Evolutionary conservation across 2,797 vertebrate species (phyloP).

Genomic region (Poecilia picta): DNA sequence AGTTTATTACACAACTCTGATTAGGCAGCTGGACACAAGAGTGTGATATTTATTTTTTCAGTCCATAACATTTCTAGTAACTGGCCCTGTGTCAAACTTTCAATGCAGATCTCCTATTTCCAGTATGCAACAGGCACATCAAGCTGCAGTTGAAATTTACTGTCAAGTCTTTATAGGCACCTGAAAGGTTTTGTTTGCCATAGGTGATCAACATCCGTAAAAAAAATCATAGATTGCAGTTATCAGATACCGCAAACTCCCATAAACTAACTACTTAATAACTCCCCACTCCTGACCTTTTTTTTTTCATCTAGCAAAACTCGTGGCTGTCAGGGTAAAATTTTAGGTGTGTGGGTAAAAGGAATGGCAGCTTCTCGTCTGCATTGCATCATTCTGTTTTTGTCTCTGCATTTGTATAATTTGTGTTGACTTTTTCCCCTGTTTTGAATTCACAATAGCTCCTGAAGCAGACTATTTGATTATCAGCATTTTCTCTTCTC

Average conservation of each 20-base stretch:
- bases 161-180: background rate
- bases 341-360: background rate
- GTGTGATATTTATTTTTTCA: background rate
- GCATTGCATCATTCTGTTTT: constrained; percentile 41
- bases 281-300: background rate
- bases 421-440: constrained; percentile 17
- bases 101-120: background rate
- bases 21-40: background rate
- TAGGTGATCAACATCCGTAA: background rate
- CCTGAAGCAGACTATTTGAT: constrained; percentile 20
- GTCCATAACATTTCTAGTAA: background rate
- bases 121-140: background rate
- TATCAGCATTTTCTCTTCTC: constrained; percentile 13
- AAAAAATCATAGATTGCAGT: background rate
- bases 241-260: background rate
- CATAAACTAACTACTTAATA: too few species aligned
- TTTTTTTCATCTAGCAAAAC: background rate
- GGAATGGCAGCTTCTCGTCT: background rate
- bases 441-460: constrained; percentile 21
- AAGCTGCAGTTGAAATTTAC: background rate
- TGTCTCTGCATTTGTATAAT: constrained; percentile 26
- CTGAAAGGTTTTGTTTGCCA: background rate
- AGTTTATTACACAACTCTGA: background rate
- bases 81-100: background rate
- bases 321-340: background rate